Evolutionary conservation across 64 coral and sea anemone species (phyloP), one percentile per base, ranked within the genome.

Genomic region (Montipora sp.): DNA sequence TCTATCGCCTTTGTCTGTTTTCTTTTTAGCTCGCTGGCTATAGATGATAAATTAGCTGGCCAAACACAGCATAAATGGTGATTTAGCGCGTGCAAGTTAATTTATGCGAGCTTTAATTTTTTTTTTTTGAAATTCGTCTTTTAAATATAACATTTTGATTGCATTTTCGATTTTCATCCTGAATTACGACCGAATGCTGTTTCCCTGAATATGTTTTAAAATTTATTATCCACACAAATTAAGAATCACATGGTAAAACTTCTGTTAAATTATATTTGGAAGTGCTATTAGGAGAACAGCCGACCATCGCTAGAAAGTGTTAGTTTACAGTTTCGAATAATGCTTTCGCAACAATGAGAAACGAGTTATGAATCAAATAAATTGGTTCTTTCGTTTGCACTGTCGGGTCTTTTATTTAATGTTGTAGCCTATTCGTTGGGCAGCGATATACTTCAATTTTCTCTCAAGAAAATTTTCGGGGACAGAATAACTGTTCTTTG

Each of bases 221-320:
- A 63, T 84, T 68, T 83, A 83, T 83, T 67, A 68, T 83, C 66
- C 58, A 84, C 81, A 71, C 81, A 71, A 84, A 84, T 84, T 84
- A 70, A 84, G 27, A 63, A 84, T 84, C 81, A 84, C 60, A 71
- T 84, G 63, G 81, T 49, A 46, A 84, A 81, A 24, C 15, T 23
- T 21, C 65, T 47, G 27, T 57, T 57, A 67, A 36, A 67, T 67
- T 47, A 58, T 47, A 13, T 68, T 83, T 83, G 66, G 59, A 5
- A 83, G 15, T 24, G 12, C 51, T 83, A 63, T 14, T 63, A 69
- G 61, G 65, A 60, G 36, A 16, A 84, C 67, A 65, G 5, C 18
- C 45, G 67, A 3, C 44, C 46, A 63, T 15, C 14, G 14, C 9
- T 16, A 3, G 45, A 84, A 20, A 49, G 43, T 71, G 63, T 49